Percentiles rank a stretch among this genome's conserved stretches.
phyloP scores from a whole-genome alignment of 1,140 invertebrate species.

The Cyrtorhinus lividipennis region DNA sequence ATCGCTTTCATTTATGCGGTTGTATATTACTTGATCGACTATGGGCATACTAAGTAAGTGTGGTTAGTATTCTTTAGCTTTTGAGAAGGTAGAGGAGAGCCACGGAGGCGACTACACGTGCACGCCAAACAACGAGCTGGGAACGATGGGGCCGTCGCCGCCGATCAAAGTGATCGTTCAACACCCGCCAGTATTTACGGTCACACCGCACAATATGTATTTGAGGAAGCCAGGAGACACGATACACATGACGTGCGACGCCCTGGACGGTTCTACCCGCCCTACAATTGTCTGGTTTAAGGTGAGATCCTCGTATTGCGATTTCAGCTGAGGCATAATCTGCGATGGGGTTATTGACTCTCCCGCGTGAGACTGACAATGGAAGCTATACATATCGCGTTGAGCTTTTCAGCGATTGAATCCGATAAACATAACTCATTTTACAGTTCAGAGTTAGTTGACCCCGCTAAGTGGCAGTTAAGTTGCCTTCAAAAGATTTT shows the following conservation, averaged over 20 bases:
- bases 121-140: slow-evolving; percentile 80
- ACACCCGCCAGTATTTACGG: slow-evolving; percentile 60
- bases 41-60: neutral
- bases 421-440: too few species aligned
- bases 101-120: slow-evolving; percentile 74
- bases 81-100: slow-evolving; percentile 47
- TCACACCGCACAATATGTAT: slow-evolving; percentile 63
- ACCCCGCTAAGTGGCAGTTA: too few species aligned
- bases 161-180: slow-evolving; percentile 79
- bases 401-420: too few species aligned
- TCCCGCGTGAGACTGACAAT: neutral
- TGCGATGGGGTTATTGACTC: neutral
- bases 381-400: too few species aligned
- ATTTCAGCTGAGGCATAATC: neutral
- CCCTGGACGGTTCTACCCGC: slow-evolving; percentile 50
- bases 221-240: slow-evolving; percentile 65
- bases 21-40: too few species aligned
- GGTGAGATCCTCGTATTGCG: slow-evolving; percentile 36
- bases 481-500: too few species aligned
- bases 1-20: too few species aligned
- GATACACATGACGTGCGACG: slow-evolving; percentile 71
- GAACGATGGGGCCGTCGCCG: slow-evolving; percentile 67
- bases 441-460: too few species aligned
- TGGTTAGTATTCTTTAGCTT: neutral
- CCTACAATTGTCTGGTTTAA: slow-evolving; percentile 74